Evolutionary conservation across 2,888 invertebrate genomes (phyloP), one percentile per base, ranked within the genome.

Genomic region (Sarcophaga carnaria): DNA sequence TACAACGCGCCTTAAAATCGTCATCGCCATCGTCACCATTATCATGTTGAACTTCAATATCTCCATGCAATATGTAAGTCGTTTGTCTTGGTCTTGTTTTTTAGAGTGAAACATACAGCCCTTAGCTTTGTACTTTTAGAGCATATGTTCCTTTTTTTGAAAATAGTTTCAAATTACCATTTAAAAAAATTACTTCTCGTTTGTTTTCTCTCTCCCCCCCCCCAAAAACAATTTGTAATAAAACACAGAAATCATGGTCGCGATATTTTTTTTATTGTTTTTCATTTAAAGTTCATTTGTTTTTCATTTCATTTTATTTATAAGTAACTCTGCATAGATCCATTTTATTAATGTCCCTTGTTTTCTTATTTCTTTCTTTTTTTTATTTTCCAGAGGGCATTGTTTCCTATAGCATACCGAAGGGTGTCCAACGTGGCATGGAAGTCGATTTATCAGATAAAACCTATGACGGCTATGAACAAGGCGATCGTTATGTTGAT

Each of bases 381-480:
- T 20, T 20, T 67, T 45, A 8, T 67, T 76, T 70, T 94, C 45
- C 95, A 97, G 97, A 96, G 93, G 96, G 97, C 85, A 94, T 97
- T 88, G 93, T 97, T 90, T 96, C 96, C 88, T 98, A 98, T 94
- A 95, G 96, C 89, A 96, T 96, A 94, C 96, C 96, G 47, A 96
- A 96, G 93, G 96, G 97, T 90, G 94, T 95, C 75, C 94, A 95
- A 87, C 95, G 96, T 91, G 95, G 96, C 79, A 94, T 96, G 86
- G 97, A 96, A 91, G 94, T 97, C 90, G 96, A 97, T 93, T 94
- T 97, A 80, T 95, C 96, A 83, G 97, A 97, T 94, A 95, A 95
- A 89, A 96, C 96, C 37, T 97, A 97, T 94, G 97, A 97, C 92
- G 97, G 97, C 67, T 93, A 94, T 83, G 95, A 95, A 90, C 95